phyloP scores from a whole-genome alignment of 2,797 vertebrate genomes.

The Kryptopterus vitreolus region DNA sequence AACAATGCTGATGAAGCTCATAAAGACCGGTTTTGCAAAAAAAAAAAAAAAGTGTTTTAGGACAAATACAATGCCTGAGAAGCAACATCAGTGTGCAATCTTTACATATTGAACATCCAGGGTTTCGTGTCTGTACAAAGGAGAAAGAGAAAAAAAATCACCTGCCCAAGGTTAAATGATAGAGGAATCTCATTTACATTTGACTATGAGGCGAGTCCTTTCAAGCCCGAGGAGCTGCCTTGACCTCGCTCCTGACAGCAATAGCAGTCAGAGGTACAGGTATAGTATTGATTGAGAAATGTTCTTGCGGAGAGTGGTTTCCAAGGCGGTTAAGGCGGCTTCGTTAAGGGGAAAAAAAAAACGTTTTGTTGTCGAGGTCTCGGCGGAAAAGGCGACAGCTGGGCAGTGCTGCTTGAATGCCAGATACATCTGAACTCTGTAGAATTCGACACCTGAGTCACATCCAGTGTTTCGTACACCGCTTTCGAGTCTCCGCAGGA shows the following conservation, averaged over 20 bases:
- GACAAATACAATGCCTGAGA: conserved; percentile 13
- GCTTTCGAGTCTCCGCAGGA: neutral
- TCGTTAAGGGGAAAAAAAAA: conserved; percentile 17
- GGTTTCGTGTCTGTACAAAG: neutral
- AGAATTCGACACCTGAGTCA: neutral
- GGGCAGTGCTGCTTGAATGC: neutral
- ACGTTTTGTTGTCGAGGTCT: neutral
- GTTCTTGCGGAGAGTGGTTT: conserved; percentile 47
- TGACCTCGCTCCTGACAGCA: conserved; percentile 48
- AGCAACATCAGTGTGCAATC: neutral
- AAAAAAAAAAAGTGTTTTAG: conserved; percentile 2
- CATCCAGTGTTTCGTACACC: no score
- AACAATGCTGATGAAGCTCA: conserved; percentile 5
- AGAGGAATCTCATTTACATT: neutral
- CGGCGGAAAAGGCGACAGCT: conserved; percentile 10
- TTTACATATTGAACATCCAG: neutral
- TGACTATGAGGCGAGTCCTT: conserved; percentile 32
- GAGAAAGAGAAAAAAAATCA: no score
- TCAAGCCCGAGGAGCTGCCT: conserved; percentile 27
- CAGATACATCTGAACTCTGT: neutral
- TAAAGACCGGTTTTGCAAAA: neutral
- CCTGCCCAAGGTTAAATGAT: conserved; percentile 3
- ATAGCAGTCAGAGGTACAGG: conserved; percentile 40
- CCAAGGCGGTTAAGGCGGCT: conserved; percentile 34
- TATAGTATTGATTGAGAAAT: conserved; percentile 50